A percentile compares a stretch with the other conserved stretches of the same genome.
Conservation (phyloP, 1,140 invertebrate species). For the Ostrea denselamellosa region DNA sequence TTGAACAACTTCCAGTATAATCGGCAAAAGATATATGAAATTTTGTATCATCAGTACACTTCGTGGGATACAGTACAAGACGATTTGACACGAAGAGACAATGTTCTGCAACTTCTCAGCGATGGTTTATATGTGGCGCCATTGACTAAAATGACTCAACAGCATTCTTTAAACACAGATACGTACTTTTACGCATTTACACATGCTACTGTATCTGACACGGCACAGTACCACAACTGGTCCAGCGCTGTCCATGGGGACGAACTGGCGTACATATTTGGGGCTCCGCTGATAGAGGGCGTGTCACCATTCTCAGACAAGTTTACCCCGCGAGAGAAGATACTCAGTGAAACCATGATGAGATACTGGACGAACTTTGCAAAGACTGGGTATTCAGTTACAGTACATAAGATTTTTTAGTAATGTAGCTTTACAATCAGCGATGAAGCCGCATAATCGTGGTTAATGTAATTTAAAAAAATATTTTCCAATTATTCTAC, state of each 20-base stretch:
- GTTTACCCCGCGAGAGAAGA: slow-evolving; percentile 93
- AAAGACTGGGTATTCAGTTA: slow-evolving; percentile 88
- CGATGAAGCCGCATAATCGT: neutral
- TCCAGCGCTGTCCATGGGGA: slow-evolving; percentile 88
- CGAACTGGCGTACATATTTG: slow-evolving; percentile 94
- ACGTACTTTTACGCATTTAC: slow-evolving; percentile 74
- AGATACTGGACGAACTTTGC: slow-evolving; percentile 97
- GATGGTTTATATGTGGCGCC: slow-evolving; percentile 94
- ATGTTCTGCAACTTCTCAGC: slow-evolving; percentile 92
- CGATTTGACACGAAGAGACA: slow-evolving; percentile 91
- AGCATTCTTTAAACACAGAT: slow-evolving; percentile 85
- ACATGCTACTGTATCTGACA: slow-evolving; percentile 89
- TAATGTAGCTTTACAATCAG: neutral
- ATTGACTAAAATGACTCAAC: slow-evolving; percentile 92
- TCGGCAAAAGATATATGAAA: slow-evolving; percentile 97
- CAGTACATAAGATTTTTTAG: neutral
- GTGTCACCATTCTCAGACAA: slow-evolving; percentile 91
- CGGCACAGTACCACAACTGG: slow-evolving; percentile 83
- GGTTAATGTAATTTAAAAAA: no score
- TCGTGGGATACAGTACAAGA: slow-evolving; percentile 67
- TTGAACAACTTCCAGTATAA: slow-evolving; percentile 92
- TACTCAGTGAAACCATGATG: slow-evolving; percentile 94
- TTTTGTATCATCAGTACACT: slow-evolving; percentile 95
- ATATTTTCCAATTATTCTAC: neutral
- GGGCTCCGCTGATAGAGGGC: slow-evolving; percentile 88